Evolutionary conservation across 2,797 vertebrate genomes (phyloP).

Genomic region (Pseudopleuronectes americanus): DNA sequence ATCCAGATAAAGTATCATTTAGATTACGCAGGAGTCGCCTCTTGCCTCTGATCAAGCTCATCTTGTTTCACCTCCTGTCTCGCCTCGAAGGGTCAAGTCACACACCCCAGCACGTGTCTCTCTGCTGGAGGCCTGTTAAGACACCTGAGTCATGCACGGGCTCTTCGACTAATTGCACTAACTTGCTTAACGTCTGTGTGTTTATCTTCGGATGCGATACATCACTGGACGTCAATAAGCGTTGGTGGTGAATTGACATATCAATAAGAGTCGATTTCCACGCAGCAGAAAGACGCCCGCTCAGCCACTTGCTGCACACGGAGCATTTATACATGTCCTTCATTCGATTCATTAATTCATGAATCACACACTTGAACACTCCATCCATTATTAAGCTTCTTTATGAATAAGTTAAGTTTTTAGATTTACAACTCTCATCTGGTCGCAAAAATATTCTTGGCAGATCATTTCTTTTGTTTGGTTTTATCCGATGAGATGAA

Average conservation of each 20-base stretch:
- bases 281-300: background rate
- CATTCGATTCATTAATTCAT: constrained; percentile 3
- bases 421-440: background rate
- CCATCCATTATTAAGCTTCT: background rate
- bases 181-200: background rate
- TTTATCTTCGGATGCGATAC: background rate
- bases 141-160: constrained; percentile 40
- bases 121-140: constrained; percentile 37
- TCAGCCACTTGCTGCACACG: constrained; percentile 13
- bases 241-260: no score
- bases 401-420: background rate
- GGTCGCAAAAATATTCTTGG: background rate
- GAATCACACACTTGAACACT: background rate
- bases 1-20: constrained; percentile 67
- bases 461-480: background rate
- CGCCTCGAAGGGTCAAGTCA: constrained; percentile 37
- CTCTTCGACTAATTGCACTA: constrained; percentile 33
- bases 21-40: constrained; percentile 63
- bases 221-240: background rate
- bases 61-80: constrained; percentile 42
- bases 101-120: constrained; percentile 44
- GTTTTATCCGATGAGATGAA: background rate
- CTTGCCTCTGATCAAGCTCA: constrained; percentile 48
- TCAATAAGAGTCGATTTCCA: background rate
- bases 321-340: background rate